Conservation (phyloP, 2,113 vertebrate species). For the Pangasianodon gigas region DNA sequence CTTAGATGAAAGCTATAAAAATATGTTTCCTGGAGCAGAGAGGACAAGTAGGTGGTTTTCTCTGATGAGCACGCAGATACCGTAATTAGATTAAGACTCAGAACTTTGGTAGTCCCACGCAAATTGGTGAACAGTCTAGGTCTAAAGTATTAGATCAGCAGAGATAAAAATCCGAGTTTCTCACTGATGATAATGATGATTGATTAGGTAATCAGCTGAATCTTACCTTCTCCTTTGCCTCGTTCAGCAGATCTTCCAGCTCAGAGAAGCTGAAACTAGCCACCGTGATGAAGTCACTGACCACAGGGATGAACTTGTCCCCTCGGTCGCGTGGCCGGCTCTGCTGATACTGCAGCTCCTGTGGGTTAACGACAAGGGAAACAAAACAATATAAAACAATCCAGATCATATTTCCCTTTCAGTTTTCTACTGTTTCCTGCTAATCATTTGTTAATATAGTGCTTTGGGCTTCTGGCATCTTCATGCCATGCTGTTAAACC, state of each 20-base stretch:
- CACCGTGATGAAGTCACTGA: constrained; percentile 97
- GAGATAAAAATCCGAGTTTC: neutral
- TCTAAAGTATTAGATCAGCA: neutral
- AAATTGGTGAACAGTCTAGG: neutral
- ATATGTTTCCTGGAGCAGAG: constrained; percentile 24
- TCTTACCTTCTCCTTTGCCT: constrained; percentile 93
- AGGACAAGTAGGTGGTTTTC: constrained; percentile 17
- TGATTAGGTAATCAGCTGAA: neutral
- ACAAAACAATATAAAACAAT: neutral
- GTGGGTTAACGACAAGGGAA: neutral
- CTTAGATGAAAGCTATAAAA: constrained; percentile 29
- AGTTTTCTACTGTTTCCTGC: neutral
- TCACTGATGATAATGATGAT: neutral
- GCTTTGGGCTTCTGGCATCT: neutral
- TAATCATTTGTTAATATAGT: constrained; percentile 7
- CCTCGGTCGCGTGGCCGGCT: constrained; percentile 78
- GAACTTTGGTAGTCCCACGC: neutral
- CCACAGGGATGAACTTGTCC: constrained; percentile 95
- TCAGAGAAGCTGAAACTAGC: constrained; percentile 99
- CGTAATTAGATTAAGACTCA: constrained; percentile 10
- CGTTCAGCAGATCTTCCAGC: constrained; percentile 89
- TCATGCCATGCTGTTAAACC: constrained; percentile 24
- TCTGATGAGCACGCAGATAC: neutral
- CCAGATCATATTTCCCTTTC: neutral
- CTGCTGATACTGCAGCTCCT: constrained; percentile 96